phyloP scores from a whole-genome alignment of 1,140 invertebrate genomes.

The Neodiprion lecontei region DNA sequence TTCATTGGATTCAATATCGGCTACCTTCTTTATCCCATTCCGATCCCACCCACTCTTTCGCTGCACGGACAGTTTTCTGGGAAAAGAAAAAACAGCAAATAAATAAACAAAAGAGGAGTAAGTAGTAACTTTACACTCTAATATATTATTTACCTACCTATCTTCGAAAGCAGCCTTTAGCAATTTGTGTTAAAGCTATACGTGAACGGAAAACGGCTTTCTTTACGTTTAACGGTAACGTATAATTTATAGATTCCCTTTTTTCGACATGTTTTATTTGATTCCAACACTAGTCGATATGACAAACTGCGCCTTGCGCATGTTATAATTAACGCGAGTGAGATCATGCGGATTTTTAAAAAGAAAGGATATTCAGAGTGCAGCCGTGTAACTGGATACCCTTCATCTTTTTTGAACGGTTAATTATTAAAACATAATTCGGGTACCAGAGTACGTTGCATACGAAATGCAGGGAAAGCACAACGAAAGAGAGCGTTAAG shows the following conservation, averaged over 20 bases:
- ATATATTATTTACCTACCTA: neutral
- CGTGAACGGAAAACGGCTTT: too few relatives aligned
- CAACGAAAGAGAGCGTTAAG: neutral
- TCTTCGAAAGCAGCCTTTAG: neutral
- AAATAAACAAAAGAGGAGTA: too few relatives aligned
- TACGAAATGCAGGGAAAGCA: neutral
- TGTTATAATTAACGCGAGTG: too few relatives aligned
- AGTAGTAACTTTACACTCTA: neutral
- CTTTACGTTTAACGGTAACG: too few relatives aligned
- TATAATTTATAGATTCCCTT: too few relatives aligned
- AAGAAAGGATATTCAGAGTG: neutral
- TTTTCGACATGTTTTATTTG: too few relatives aligned
- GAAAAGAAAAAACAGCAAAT: neutral
- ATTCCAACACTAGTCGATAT: too few relatives aligned
- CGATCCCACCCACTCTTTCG: neutral
- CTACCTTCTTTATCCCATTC: constrained; percentile 19
- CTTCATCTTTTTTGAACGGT: neutral
- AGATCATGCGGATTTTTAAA: neutral
- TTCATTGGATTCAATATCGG: constrained; percentile 40
- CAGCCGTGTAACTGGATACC: neutral
- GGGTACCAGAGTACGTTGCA: neutral
- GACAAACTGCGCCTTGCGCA: too few relatives aligned
- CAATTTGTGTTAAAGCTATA: too few relatives aligned
- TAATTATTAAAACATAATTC: neutral
- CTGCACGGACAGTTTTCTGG: neutral